A percentile compares a stretch with the other conserved stretches of the same genome.
Conservation (phyloP, 2,113 vertebrate species). For the Eulemur macaco region DNA sequence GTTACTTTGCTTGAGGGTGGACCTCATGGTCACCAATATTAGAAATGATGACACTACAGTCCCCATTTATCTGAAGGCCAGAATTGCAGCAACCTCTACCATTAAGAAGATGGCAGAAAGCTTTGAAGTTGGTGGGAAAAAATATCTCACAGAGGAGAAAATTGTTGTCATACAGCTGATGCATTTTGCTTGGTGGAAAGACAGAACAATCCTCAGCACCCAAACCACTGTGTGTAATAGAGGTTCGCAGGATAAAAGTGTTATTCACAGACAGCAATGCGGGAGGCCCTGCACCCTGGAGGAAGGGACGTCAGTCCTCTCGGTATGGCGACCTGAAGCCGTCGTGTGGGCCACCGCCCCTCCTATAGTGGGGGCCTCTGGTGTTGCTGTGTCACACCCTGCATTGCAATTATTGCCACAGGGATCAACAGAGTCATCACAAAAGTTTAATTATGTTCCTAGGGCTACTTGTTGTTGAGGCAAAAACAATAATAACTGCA, state of each 20-base stretch:
- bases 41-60: not conserved
- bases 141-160: not conserved
- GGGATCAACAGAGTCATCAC: not conserved
- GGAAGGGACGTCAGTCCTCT: not conserved
- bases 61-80: not conserved
- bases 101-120: not conserved
- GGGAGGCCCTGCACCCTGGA: not conserved
- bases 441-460: not conserved
- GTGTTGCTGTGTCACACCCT: not conserved
- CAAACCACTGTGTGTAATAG: not conserved
- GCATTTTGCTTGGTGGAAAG: not conserved
- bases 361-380: accelerated
- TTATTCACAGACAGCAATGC: accelerated
- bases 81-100: not conserved
- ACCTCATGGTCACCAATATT: not conserved
- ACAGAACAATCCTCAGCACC: not conserved
- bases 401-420: not conserved
- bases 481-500: not conserved
- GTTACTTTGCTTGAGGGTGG: not conserved
- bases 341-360: accelerated
- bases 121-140: not conserved
- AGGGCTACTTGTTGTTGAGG: not conserved
- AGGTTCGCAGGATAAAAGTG: not conserved
- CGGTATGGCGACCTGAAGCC: accelerated
- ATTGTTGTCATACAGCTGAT: not conserved